Percentiles rank a stretch among this genome's conserved stretches.
Conservation (phyloP, 2,797 vertebrate species). For the Chrysocyon brachyurus region DNA sequence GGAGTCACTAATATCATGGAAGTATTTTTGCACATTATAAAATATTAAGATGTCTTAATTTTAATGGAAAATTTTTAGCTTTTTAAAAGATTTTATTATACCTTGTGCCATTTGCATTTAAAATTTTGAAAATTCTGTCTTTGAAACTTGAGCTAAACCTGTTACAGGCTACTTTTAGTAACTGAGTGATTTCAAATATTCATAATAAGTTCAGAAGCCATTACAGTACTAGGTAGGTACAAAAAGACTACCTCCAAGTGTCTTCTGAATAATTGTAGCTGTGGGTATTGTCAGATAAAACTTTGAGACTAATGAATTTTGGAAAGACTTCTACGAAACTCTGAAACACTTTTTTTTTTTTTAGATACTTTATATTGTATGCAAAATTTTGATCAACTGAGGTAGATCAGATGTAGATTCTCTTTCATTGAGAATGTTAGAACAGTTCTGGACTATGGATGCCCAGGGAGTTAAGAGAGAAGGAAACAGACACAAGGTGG, state of each 20-base stretch:
- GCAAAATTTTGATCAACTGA: neutral
- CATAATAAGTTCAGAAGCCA: neutral
- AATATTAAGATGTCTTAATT: slow-evolving; percentile 55
- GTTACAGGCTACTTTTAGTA: neutral
- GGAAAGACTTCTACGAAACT: slow-evolving; percentile 3
- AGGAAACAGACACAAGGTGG: neutral
- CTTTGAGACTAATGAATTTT: slow-evolving; percentile 27
- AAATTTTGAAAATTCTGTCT: slow-evolving; percentile 11
- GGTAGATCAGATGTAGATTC: neutral
- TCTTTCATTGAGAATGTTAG: neutral
- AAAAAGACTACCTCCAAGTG: neutral
- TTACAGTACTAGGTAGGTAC: neutral
- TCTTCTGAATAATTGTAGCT: neutral
- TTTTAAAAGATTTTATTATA: neutral
- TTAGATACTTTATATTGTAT: neutral
- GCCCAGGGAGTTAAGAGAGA: neutral
- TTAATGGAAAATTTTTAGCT: neutral
- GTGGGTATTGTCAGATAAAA: neutral
- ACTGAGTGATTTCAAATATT: slow-evolving; percentile 38
- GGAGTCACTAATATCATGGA: neutral
- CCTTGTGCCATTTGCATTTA: slow-evolving; percentile 9
- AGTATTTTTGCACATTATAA: neutral
- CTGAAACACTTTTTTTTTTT: neutral
- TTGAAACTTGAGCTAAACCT: slow-evolving; percentile 47
- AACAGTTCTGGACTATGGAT: neutral